phyloP scores from a whole-genome alignment of 2,797 vertebrate species.

The Avahi laniger region DNA sequence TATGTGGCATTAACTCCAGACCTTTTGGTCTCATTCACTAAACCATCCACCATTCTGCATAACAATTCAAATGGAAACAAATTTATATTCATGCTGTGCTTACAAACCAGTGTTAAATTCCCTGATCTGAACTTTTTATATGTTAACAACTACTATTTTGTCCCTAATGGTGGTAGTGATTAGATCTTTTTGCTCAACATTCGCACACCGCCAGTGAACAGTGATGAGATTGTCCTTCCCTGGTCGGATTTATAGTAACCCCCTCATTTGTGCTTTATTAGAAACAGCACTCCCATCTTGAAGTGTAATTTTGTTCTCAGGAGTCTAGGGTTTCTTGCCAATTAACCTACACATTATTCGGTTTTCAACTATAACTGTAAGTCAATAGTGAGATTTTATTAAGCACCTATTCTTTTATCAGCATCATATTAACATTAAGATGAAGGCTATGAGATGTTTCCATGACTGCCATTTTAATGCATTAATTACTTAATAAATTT shows the following conservation, averaged over 20 bases:
- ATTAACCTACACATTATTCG: background rate
- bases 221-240: background rate
- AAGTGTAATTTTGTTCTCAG: background rate
- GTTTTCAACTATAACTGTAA: background rate
- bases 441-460: background rate
- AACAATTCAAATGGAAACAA: background rate
- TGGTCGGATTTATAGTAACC: background rate
- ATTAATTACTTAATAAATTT: background rate
- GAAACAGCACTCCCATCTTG: background rate
- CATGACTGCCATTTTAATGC: background rate
- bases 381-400: constrained; percentile 13
- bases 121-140: background rate
- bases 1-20: background rate
- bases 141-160: background rate
- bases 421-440: background rate
- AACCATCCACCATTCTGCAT: background rate
- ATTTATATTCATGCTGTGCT: background rate
- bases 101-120: background rate
- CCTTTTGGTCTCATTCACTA: background rate
- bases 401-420: background rate
- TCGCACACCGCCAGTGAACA: background rate
- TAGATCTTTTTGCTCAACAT: background rate
- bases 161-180: background rate
- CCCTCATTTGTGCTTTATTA: background rate
- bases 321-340: background rate